Base-by-base conservation (phyloP, 2,797 vertebrate genomes). In the Percopsis omiscomaycus region DNA sequence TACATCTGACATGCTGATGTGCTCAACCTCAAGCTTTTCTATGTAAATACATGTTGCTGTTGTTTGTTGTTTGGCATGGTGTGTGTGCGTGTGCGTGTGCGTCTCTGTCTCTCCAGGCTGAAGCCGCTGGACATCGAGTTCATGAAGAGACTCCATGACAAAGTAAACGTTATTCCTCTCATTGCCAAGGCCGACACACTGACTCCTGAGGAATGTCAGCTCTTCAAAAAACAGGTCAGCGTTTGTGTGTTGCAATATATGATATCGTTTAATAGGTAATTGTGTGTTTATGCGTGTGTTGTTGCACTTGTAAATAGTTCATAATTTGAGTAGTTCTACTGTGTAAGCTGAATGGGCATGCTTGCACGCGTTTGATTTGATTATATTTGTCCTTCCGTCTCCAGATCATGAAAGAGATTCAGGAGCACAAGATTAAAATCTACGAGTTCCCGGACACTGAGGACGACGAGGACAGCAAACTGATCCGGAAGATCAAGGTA, bases 371-470 rank as follows among this genome's bases (percentile, higher is more conserved):
- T 61, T 44, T 66, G 32, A 6, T 4, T 61, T 8, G 56, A 12
- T 42, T 42, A 3, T 46, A 0, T 32, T 5, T 55, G 15, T 3
- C 69, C 11, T 68, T 12, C 27, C 0, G 16, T 66, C 1, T 8
- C 63, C 61, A 94, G 93, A 93, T 94, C 14, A 94, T 94, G 93
- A 94, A 94, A 78, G 93, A 94, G 82, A 94, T 94, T 42, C 92
- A 93, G 68, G 93, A 94, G 58, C 93, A 94, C 77, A 94, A 93
- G 81, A 94, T 94, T 30, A 93, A 93, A 80, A 94, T 94, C 64
- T 94, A 94, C 5, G 93, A 94, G 73, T 94, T 94, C 75, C 93
- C 93, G 0, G 92, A 93, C 85, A 91, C 89, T 0, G 92, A 93
- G 75, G 93, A 94, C 0, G 92, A 93, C 1, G 93, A 94, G 67